Conservation (phyloP, 2,888 invertebrate species). For the Crioceris asparagi region DNA sequence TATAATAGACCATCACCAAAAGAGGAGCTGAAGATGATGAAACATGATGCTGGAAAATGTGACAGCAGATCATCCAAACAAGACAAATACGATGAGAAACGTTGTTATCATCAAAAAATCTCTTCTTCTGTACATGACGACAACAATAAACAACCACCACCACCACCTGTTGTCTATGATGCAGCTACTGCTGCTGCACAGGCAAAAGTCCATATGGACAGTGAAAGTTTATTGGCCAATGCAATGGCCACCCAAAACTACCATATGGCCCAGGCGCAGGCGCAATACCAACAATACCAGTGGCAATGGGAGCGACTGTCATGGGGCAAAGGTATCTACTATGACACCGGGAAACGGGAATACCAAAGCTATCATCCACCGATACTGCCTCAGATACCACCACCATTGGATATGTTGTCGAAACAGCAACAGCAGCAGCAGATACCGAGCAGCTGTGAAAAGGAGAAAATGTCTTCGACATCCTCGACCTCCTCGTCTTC, state of each 20-base stretch:
- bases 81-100: slow-evolving; percentile 37
- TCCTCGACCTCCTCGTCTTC: too few species aligned
- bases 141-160: slow-evolving; percentile 20
- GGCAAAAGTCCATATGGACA: slow-evolving; percentile 30
- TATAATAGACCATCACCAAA: neutral
- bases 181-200: slow-evolving; percentile 21
- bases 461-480: slow-evolving; percentile 29
- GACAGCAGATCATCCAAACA: slow-evolving; percentile 32
- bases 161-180: slow-evolving; percentile 15
- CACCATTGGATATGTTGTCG: slow-evolving; percentile 34
- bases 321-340: slow-evolving; percentile 47
- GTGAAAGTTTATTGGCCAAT: slow-evolving; percentile 45
- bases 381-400: slow-evolving; percentile 31
- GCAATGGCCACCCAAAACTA: slow-evolving; percentile 54
- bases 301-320: slow-evolving; percentile 50
- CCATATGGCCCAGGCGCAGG: slow-evolving; percentile 46
- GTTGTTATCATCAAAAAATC: slow-evolving; percentile 23
- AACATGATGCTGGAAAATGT: slow-evolving; percentile 32
- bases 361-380: slow-evolving; percentile 29
- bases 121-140: slow-evolving; percentile 19
- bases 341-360: slow-evolving; percentile 40
- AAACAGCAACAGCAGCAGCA: too few species aligned
- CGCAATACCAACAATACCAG: slow-evolving; percentile 54
- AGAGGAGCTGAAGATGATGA: too few species aligned
- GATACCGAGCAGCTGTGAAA: slow-evolving; percentile 27